These are phyloP conservation scores for Xiphorhynchus erythropygius DNA, from an alignment of 2,797 vertebrate species.

Conservation along the genomic window DNA sequence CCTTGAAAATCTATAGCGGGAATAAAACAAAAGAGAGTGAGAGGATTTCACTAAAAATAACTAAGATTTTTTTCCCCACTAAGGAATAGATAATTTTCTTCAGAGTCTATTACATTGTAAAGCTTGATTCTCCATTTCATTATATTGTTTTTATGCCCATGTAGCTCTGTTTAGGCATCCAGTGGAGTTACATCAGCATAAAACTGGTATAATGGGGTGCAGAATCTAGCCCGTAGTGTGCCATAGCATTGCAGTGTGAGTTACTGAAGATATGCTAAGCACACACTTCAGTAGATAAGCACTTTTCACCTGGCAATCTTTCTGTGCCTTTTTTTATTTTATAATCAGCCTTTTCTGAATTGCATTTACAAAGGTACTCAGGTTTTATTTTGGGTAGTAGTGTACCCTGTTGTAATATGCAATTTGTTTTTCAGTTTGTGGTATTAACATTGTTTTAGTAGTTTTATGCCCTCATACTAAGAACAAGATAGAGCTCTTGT, in stretches of 20 bases:
- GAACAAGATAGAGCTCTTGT: not conserved
- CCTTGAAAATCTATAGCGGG: conserved; percentile 18
- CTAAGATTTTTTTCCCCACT: not conserved
- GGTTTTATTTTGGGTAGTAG: not conserved
- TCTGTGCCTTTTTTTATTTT: not conserved
- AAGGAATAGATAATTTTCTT: conserved; percentile 39
- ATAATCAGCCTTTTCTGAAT: conserved; percentile 20
- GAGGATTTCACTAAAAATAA: not conserved
- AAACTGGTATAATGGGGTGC: conserved; percentile 3
- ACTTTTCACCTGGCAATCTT: not conserved
- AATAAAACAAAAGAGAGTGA: conserved; percentile 7
- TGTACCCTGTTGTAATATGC: not conserved
- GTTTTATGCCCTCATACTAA: not conserved
- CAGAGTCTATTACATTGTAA: conserved; percentile 6
- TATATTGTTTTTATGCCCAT: conserved; percentile 40
- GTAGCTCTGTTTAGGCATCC: conserved; percentile 48
- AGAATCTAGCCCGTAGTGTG: not conserved
- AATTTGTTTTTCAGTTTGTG: conserved; percentile 41
- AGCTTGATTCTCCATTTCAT: conserved; percentile 46
- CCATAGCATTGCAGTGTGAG: not conserved
- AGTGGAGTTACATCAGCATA: conserved; percentile 5
- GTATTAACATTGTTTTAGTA: conserved; percentile 25
- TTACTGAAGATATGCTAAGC: not conserved
- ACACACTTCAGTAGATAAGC: not conserved
- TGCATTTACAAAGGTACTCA: not conserved